Evolutionary conservation across 92 coral and sea anemone genomes (phyloP), one percentile per base, ranked within the genome.

Genomic region (Porites divaricata): DNA sequence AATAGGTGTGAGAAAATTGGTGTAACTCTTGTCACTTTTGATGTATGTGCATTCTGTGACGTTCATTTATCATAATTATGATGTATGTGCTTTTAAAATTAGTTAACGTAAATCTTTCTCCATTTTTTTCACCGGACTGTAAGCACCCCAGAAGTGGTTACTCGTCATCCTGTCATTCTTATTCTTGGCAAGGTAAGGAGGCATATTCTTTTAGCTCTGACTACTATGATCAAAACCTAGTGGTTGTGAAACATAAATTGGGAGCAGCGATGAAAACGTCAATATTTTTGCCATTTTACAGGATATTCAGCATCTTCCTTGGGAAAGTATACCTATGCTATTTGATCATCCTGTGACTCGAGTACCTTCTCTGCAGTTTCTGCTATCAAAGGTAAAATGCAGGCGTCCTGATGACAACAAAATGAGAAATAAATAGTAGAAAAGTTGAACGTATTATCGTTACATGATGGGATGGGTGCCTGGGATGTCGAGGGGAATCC

Each of bases 301-400:
- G 99, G 96, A 89, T 28, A 92, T 96, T 54, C 99, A 96, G 53
- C 99, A 94, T 41, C 83, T 96, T 59, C 98, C 99, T 10, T 95
- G 98, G 95, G 99, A 96, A 81, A 90, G 91, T 52, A 91, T 95
- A 73, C 99, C 99, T 0, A 87, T 96, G 83, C 81, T 96, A 85
- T 91, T 93, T 78, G 90, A 95, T 72, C 92, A 95, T 66, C 90
- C 91, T 66, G 95, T 95, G 51, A 92, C 98, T 13, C 83, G 99
- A 78, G 92, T 96, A 93, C 99, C 98, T 15, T 96, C 98, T 19
- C 75, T 96, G 63, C 94, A 96, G 57, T 93, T 92, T 85, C 88
- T 95, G 4, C 92, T 85, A 48, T 88, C 97, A 80, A 95, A 96
- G 85, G 85, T 87, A 59, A 79, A 64, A 9, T 11, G 61, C 35